phyloP scores from a whole-genome alignment of 2,113 vertebrate genomes.

The Ciconia boyciana region DNA sequence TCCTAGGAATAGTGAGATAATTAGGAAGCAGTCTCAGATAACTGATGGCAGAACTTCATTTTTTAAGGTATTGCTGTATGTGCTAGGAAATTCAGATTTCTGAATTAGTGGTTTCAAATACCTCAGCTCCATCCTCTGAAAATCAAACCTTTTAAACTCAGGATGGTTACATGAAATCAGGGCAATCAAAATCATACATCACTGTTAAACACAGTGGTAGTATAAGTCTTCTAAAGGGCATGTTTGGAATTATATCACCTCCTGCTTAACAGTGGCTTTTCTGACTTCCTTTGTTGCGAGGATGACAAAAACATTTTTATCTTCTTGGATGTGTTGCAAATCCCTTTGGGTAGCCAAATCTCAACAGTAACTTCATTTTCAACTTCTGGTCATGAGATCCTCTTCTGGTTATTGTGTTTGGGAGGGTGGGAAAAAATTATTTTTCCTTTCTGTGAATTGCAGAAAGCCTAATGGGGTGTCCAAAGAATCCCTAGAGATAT shows the following conservation, averaged over 20 bases:
- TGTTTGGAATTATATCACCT: neutral
- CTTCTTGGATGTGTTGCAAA: neutral
- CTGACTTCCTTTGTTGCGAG: neutral
- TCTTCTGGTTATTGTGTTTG: neutral
- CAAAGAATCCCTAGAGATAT: neutral
- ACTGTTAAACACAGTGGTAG: neutral
- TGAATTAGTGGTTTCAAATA: neutral
- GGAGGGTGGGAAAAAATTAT: neutral
- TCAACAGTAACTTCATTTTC: neutral
- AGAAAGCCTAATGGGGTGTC: neutral
- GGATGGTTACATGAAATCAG: neutral
- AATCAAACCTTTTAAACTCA: neutral
- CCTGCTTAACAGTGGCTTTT: neutral
- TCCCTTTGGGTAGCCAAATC: neutral
- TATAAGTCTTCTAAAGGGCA: neutral
- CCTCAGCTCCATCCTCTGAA: neutral
- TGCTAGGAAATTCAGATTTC: neutral
- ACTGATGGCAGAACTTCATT: neutral
- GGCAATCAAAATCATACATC: neutral
- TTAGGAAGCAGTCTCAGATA: conserved; percentile 11
- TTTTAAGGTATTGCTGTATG: neutral
- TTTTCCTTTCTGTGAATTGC: neutral
- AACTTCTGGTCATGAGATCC: neutral
- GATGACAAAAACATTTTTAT: neutral
- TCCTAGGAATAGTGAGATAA: neutral